Conservation (phyloP, 2,113 vertebrate genomes). For the Hippocampus abdominalis region DNA sequence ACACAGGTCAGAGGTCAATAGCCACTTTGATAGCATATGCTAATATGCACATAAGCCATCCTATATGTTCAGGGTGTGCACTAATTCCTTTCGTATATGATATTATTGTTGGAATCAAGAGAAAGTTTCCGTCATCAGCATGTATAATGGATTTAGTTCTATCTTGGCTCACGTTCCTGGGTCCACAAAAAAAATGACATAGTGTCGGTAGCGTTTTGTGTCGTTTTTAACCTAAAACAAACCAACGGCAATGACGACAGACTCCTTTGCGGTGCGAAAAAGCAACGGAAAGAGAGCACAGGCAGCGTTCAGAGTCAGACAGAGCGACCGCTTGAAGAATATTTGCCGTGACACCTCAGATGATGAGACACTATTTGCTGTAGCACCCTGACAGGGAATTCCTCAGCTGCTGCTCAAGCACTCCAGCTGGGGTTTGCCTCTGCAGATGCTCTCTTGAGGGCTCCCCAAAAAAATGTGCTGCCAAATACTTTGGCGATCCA, state of each 20-base stretch:
- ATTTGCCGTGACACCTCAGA: conserved; percentile 67
- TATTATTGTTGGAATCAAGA: neutral
- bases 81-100: neutral
- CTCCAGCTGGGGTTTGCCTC: conserved; percentile 60
- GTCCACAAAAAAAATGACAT: neutral
- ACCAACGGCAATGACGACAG: neutral
- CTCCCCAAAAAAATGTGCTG: conserved; percentile 29
- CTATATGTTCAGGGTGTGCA: neutral
- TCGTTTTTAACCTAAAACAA: neutral
- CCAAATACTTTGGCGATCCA: conserved; percentile 33
- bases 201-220: neutral
- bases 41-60: neutral
- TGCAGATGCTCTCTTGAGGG: conserved; percentile 28
- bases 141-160: neutral
- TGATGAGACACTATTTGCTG: conserved; percentile 77
- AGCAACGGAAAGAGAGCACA: neutral
- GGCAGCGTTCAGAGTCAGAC: neutral
- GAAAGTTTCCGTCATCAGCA: neutral
- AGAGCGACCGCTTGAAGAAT: conserved; percentile 34
- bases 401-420: conserved; percentile 73
- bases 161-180: neutral
- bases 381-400: conserved; percentile 81
- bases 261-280: neutral
- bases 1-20: conserved; percentile 4
- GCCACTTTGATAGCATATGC: conserved; percentile 4